A percentile compares a stretch with the other conserved stretches of the same genome.
Evolutionary conservation across 1,140 invertebrate genomes (phyloP).

Genomic region (Psilanteris sp.): DNA sequence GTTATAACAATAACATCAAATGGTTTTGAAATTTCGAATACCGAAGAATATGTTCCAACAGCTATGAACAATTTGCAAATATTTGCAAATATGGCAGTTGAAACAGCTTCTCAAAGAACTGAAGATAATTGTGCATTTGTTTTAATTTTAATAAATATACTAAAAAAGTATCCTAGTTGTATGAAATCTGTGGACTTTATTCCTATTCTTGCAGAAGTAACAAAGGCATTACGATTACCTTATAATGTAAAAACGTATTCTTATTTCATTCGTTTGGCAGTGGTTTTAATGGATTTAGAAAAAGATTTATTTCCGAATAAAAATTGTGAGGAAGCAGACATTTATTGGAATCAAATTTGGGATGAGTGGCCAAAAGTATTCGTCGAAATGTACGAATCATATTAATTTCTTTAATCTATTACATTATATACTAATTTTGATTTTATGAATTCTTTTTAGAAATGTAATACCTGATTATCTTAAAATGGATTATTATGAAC

Average conservation of each 20-base stretch:
- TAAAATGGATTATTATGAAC: conserved; percentile 32
- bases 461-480: conserved; percentile 16
- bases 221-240: conserved; percentile 3
- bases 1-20: conserved; percentile 53
- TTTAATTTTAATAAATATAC: conserved; percentile 15
- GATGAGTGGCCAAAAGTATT: conserved; percentile 47
- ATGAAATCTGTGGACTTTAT: conserved; percentile 29
- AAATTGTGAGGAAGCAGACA: conserved; percentile 14
- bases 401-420: background rate
- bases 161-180: conserved; percentile 40
- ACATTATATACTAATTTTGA: background rate
- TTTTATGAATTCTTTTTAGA: conserved; percentile 20
- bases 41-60: conserved; percentile 26
- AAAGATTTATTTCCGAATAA: conserved; percentile 15
- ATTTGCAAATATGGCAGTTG: conserved; percentile 11
- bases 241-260: conserved; percentile 14
- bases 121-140: conserved; percentile 24
- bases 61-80: conserved; percentile 37
- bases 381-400: conserved; percentile 30
- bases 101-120: background rate
- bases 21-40: conserved; percentile 20
- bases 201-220: conserved; percentile 11
- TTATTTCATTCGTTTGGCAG: conserved; percentile 14
- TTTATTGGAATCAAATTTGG: conserved; percentile 52
- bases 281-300: conserved; percentile 45